Evolutionary conservation across 37 sponge, comb jelly and placozoan species (phyloP).

Genomic region (Chondrosia reniformis): DNA sequence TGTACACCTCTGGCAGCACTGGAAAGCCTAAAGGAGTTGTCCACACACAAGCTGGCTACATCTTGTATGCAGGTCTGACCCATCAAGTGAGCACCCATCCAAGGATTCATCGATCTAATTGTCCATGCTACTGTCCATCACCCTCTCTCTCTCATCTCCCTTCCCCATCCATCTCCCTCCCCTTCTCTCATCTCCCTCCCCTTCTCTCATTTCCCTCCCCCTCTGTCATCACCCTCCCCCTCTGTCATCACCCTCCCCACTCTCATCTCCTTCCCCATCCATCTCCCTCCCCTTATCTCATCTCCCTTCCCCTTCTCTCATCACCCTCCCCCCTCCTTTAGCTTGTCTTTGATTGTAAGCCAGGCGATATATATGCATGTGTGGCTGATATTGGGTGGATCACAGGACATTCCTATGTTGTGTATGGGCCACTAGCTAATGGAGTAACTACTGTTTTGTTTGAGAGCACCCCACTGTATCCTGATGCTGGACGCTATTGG

Average conservation of each 20-base stretch:
- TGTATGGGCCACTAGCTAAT: slow-evolving; percentile 94
- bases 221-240: too few relatives aligned
- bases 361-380: slow-evolving; percentile 95
- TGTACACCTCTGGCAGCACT: slow-evolving; percentile 98
- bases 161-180: too few relatives aligned
- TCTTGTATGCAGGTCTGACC: slow-evolving; percentile 87
- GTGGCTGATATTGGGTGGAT: slow-evolving; percentile 99
- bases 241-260: too few relatives aligned
- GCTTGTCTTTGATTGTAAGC: slow-evolving; percentile 89
- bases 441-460: slow-evolving; percentile 93
- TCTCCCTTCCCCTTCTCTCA: too few relatives aligned
- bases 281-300: too few relatives aligned
- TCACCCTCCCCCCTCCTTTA: too few relatives aligned
- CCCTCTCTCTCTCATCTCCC: too few relatives aligned
- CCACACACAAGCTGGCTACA: slow-evolving; percentile 97
- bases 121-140: too few relatives aligned
- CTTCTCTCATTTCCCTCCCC: too few relatives aligned
- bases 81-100: slow-evolving; percentile 51
- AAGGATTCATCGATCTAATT: not conserved
- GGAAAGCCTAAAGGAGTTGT: slow-evolving; percentile 94
- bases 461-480: slow-evolving; percentile 91
- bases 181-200: too few relatives aligned
- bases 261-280: too few relatives aligned
- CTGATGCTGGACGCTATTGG: slow-evolving; percentile 75
- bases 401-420: slow-evolving; percentile 94